A percentile compares a stretch with the other conserved stretches of the same genome.
These are phyloP conservation scores for Bruchidius siliquastri DNA, from an alignment of 2,888 invertebrate genomes.

Conservation along the genomic window DNA sequence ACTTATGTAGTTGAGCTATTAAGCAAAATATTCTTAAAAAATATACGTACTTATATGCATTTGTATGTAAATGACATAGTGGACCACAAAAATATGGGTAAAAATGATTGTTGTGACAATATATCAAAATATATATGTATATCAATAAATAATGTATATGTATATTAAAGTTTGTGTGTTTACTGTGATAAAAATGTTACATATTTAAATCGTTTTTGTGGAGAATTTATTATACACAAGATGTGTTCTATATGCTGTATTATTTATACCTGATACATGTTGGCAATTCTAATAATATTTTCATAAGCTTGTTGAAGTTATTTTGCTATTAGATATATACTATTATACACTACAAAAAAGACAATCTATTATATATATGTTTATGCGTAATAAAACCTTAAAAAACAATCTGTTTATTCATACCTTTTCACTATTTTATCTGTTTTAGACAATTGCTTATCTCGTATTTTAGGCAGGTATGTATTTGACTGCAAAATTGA, in stretches of 20 bases:
- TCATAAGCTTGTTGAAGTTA: slow-evolving; percentile 11
- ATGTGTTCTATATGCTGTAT: background rate
- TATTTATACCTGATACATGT: background rate
- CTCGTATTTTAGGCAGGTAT: no score
- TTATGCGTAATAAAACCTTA: background rate
- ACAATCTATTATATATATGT: background rate
- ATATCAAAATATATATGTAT: slow-evolving; percentile 9
- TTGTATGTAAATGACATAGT: slow-evolving; percentile 10
- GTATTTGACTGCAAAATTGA: no score
- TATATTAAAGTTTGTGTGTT: slow-evolving; percentile 13
- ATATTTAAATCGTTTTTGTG: slow-evolving; percentile 14
- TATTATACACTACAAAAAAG: background rate
- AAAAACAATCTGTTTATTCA: background rate
- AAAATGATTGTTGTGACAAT: slow-evolving; percentile 13
- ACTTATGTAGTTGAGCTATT: background rate
- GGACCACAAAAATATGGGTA: slow-evolving; percentile 18
- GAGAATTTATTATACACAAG: slow-evolving; percentile 9
- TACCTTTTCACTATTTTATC: no score
- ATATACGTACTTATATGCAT: background rate
- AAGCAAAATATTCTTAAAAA: slow-evolving; percentile 19
- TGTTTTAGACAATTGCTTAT: no score
- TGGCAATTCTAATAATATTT: slow-evolving; percentile 15
- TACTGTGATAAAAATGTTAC: slow-evolving; percentile 22
- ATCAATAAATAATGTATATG: slow-evolving; percentile 9
- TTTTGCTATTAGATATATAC: slow-evolving; percentile 7